Conservation (phyloP, 2,113 vertebrate genomes). For the Xenus cinereus region DNA sequence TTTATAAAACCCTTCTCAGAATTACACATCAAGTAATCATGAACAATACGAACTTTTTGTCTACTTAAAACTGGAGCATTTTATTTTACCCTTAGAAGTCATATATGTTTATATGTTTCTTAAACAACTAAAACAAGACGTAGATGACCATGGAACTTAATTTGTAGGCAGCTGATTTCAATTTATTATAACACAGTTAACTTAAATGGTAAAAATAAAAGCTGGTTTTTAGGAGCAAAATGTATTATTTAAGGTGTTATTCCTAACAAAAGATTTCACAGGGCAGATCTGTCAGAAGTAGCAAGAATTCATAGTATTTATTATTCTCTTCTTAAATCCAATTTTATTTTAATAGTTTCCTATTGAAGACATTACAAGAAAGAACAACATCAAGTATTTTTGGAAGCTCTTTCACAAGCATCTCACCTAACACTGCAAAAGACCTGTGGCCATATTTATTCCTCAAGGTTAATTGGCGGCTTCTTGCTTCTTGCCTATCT, state of each 20-base stretch:
- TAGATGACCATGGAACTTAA: not conserved
- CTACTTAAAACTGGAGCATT: not conserved
- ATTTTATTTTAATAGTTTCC: not conserved
- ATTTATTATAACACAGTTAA: not conserved
- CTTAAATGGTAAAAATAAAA: not conserved
- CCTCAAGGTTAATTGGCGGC: not conserved
- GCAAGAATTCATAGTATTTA: not conserved
- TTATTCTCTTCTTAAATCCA: not conserved
- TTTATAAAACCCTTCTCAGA: not conserved
- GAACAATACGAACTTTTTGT: not conserved
- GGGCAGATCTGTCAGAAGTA: not conserved
- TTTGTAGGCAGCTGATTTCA: not conserved
- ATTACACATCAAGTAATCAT: not conserved
- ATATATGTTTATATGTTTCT: not conserved
- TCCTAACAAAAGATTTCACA: not conserved
- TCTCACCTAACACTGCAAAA: not conserved
- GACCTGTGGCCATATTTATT: not conserved
- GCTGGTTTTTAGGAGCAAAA: not conserved
- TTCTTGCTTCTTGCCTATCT: not conserved
- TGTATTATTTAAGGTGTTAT: not conserved
- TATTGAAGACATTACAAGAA: not conserved
- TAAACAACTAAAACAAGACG: not conserved
- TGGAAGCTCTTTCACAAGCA: not conserved
- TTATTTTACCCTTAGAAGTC: not conserved
- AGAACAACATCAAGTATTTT: not conserved